Base-by-base conservation (phyloP, 2,797 vertebrate species). In the Galagoides demidoff region DNA sequence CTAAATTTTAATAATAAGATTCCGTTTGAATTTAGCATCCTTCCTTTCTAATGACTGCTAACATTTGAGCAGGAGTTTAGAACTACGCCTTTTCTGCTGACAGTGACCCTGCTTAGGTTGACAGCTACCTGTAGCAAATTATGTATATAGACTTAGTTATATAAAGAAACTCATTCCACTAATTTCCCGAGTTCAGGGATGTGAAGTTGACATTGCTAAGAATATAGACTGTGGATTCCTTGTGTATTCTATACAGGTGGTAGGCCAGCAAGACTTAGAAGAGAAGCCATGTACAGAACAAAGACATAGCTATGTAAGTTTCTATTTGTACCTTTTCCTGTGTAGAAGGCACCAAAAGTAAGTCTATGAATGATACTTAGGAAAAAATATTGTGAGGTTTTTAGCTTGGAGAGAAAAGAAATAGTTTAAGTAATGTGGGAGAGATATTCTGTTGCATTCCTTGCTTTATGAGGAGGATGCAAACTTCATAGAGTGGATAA, bases 361-460 rank as follows among this genome's bases (percentile, higher is more conserved):
- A 61, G n/a, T 34, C 14, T 82, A 0, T 55, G 39, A 88, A 25
- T 94, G 57, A 61, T 11, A 73, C 61, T 85, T 77, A 77, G 23
- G 61, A 45, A 43, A 37, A 84, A 90, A 61, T 71, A 81, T 39
- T 55, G 29, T 17, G 29, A 14, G 16, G 8, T 57, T 93, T 85
- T 57, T 37, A 71, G 52, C 55, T 93, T 93, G 77, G 34, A 63
- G 25, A 85, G 73, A 45, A 90, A 89, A 71, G 16, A 68, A 93
- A 39, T 76, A 55, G 1, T 77, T 83, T 70, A 55, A 85, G 25
- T 94, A 71, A 34, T 19, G n/a, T 64, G 23, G 55, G 49, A 12
- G 39, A 43, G 20, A 31, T 52, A 23, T 68, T 83, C 25, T 31
- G 31, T 57, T 17, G 23, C 39, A 55, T 91, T 77, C 77, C 61